Conservation (phyloP, 2,888 invertebrate species). For the Caenorhabditis sp. region DNA sequence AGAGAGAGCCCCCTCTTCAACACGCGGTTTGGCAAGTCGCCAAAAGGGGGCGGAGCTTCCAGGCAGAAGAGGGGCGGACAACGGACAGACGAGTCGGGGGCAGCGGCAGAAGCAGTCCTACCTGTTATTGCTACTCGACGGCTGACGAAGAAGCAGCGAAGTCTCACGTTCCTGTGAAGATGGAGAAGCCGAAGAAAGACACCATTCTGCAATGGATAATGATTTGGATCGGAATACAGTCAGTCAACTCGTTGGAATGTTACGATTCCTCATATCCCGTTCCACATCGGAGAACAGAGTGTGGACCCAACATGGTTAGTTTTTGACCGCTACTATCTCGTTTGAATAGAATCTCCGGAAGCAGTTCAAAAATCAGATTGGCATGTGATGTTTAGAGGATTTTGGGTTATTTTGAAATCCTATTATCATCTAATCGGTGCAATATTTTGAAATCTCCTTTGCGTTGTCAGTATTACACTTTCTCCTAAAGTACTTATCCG, state of each 20-base stretch:
- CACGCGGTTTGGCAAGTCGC: conserved; percentile 49
- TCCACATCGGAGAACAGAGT: conserved; percentile 63
- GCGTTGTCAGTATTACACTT: not conserved
- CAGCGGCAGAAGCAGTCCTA: conserved; percentile 9
- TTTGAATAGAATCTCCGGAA: no score
- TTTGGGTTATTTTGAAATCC: conserved; percentile 8
- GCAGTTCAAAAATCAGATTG: no score
- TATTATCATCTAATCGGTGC: conserved; percentile 17
- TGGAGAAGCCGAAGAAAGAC: conserved; percentile 65
- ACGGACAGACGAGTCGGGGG: conserved; percentile 12
- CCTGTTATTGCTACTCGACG: conserved; percentile 66
- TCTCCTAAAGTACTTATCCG: not conserved
- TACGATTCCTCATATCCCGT: conserved; percentile 71
- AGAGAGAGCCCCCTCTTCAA: conserved; percentile 18
- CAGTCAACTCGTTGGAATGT: conserved; percentile 61
- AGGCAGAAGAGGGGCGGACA: conserved; percentile 30
- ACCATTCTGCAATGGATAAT: conserved; percentile 68
- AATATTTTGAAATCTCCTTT: conserved; percentile 15
- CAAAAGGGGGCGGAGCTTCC: conserved; percentile 42
- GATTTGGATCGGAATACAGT: conserved; percentile 30
- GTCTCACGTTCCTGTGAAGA: conserved; percentile 48
- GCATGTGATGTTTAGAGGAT: no score
- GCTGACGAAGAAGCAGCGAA: conserved; percentile 56
- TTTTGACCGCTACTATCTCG: no score
- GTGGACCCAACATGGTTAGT: conserved; percentile 68